Conservation (phyloP, 2,113 vertebrate species). For the Osmerus mordax region DNA sequence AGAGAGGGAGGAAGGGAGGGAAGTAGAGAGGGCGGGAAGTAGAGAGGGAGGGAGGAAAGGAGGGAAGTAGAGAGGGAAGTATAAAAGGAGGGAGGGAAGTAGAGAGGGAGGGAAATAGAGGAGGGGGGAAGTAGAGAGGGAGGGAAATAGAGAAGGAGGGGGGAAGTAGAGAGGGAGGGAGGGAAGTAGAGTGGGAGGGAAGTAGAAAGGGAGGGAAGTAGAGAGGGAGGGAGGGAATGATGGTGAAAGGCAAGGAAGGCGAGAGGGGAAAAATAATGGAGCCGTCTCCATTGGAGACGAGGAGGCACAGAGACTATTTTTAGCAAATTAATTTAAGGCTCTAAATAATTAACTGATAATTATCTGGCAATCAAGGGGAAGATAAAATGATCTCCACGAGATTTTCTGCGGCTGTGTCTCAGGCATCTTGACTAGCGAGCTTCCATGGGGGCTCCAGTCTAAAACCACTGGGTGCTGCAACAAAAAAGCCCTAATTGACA, state of each 20-base stretch:
- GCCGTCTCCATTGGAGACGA: slow-evolving; percentile 66
- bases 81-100: not conserved
- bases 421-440: slow-evolving; percentile 44
- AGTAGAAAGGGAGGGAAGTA: not conserved
- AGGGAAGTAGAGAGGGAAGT: not conserved
- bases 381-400: slow-evolving; percentile 72
- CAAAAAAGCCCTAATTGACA: slow-evolving; percentile 38
- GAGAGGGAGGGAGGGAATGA: slow-evolving; percentile 10
- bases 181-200: not conserved
- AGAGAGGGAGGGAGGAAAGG: slow-evolving; percentile 26
- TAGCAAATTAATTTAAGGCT: slow-evolving; percentile 79
- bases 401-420: slow-evolving; percentile 46
- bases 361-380: slow-evolving; percentile 77
- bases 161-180: slow-evolving; percentile 16
- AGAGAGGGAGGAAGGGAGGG: too few species aligned
- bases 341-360: slow-evolving; percentile 84
- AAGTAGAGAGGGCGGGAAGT: slow-evolving; percentile 26
- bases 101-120: not conserved
- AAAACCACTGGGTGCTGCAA: slow-evolving; percentile 29
- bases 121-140: not conserved
- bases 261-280: slow-evolving; percentile 54
- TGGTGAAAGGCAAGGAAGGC: slow-evolving; percentile 5
- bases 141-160: too few species aligned
- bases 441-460: slow-evolving; percentile 55
- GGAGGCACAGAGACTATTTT: slow-evolving; percentile 70